These are phyloP conservation scores for Macrochelys suwanniensis DNA, from an alignment of 2,797 vertebrate genomes.

Conservation along the genomic window DNA sequence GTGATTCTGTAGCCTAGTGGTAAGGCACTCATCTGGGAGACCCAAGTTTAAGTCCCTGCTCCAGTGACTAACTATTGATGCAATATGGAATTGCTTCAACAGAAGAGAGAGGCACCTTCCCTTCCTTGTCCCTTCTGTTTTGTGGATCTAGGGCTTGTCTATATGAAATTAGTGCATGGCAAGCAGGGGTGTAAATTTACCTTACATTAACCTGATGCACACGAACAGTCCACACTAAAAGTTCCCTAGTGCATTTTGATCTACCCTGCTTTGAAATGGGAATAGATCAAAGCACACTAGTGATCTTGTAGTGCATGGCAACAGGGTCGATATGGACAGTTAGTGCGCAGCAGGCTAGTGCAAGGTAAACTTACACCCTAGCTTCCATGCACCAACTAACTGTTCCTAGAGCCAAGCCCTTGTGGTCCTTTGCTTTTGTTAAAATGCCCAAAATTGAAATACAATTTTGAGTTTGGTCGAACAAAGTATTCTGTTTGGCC, in stretches of 20 bases:
- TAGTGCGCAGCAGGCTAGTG: background rate
- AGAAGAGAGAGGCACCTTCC: background rate
- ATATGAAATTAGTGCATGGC: background rate
- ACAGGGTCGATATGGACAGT: background rate
- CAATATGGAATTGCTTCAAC: background rate
- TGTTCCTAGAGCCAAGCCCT: too few relatives aligned
- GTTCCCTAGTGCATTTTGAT: background rate
- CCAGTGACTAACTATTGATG: background rate
- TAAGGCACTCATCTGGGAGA: background rate
- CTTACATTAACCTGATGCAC: background rate
- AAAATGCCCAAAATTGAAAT: background rate
- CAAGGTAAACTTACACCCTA: background rate
- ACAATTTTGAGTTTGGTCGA: background rate
- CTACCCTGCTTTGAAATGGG: background rate
- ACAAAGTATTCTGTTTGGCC: background rate
- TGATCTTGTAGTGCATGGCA: background rate
- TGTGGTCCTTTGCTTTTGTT: background rate
- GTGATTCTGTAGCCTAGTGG: background rate
- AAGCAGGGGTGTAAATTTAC: background rate
- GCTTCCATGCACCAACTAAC: too few relatives aligned
- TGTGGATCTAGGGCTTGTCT: background rate
- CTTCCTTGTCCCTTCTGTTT: background rate
- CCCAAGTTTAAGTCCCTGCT: background rate
- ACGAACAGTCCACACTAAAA: background rate
- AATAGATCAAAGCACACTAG: background rate